phyloP scores from a whole-genome alignment of 2,113 vertebrate species.

The Phocoena phocoena region DNA sequence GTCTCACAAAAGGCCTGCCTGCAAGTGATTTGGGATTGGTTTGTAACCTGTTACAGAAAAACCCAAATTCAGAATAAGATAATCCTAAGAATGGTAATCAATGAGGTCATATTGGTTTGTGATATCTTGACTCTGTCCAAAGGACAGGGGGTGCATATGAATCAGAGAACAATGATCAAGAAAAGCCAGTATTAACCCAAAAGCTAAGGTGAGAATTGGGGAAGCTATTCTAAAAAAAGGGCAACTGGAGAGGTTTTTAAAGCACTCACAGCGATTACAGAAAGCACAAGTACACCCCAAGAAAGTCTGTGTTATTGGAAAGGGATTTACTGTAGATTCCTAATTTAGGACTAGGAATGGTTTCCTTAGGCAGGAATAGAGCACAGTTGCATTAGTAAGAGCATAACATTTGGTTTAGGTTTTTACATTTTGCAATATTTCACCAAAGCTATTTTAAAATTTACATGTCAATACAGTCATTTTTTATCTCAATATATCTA shows the following conservation, averaged over 20 bases:
- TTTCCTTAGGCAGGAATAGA: not conserved
- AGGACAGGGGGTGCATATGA: not conserved
- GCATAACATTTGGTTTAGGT: not conserved
- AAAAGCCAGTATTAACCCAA: not conserved
- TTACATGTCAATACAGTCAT: not conserved
- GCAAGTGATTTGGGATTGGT: not conserved
- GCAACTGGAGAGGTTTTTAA: not conserved
- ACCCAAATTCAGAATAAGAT: slow-evolving; percentile 19
- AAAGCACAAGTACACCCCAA: not conserved
- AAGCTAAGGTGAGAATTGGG: not conserved
- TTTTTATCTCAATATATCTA: not conserved
- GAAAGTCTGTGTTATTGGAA: not conserved
- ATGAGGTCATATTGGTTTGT: not conserved
- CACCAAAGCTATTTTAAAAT: not conserved
- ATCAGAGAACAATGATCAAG: not conserved
- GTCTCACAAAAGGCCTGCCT: not conserved
- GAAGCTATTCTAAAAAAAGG: not conserved
- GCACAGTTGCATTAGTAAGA: not conserved
- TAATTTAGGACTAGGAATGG: not conserved
- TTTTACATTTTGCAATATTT: not conserved
- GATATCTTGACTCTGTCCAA: not conserved
- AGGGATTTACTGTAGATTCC: not conserved
- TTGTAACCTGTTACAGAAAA: not conserved
- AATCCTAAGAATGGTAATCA: not conserved
- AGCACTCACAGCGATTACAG: not conserved